phyloP scores from a whole-genome alignment of 1,140 invertebrate genomes.

The Elymnias hypermnestra region DNA sequence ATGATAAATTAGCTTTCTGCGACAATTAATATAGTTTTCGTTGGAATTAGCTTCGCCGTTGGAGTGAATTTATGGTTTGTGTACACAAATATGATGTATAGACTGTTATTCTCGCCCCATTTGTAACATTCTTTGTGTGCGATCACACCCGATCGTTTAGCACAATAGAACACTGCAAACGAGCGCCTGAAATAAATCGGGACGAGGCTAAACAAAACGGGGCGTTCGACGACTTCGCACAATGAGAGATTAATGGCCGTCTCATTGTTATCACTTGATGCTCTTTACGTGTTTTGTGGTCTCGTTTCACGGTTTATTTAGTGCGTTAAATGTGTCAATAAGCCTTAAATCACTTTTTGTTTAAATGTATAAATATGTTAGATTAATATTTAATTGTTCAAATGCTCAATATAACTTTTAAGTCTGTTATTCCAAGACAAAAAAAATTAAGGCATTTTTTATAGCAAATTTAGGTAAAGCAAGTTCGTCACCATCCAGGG shows the following conservation, averaged over 20 bases:
- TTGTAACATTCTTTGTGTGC: conserved; percentile 52
- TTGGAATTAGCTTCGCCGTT: conserved; percentile 34
- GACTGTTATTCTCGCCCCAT: conserved; percentile 57
- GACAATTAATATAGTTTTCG: conserved; percentile 24
- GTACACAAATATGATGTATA: conserved; percentile 60
- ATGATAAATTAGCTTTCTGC: conserved; percentile 15
- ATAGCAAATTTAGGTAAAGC: no score
- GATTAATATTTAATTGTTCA: conserved; percentile 20
- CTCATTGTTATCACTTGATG: conserved; percentile 66
- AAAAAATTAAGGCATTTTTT: no score
- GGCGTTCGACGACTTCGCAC: conserved; percentile 51
- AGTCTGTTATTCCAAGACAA: no score
- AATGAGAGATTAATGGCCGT: conserved; percentile 70
- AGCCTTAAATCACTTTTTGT: conserved; percentile 56
- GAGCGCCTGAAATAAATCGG: conserved; percentile 46
- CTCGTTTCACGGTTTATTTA: conserved; percentile 69
- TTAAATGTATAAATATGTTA: conserved; percentile 33
- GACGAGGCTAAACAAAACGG: conserved; percentile 62
- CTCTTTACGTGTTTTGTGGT: conserved; percentile 65
- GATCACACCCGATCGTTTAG: conserved; percentile 66
- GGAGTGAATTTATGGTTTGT: conserved; percentile 55
- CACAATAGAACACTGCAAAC: conserved; percentile 58
- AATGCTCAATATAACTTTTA: no score
- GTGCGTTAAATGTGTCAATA: conserved; percentile 54
- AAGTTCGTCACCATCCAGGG: no score